phyloP scores from a whole-genome alignment of 2,888 invertebrate genomes.

The Dicyrtomina minuta region DNA sequence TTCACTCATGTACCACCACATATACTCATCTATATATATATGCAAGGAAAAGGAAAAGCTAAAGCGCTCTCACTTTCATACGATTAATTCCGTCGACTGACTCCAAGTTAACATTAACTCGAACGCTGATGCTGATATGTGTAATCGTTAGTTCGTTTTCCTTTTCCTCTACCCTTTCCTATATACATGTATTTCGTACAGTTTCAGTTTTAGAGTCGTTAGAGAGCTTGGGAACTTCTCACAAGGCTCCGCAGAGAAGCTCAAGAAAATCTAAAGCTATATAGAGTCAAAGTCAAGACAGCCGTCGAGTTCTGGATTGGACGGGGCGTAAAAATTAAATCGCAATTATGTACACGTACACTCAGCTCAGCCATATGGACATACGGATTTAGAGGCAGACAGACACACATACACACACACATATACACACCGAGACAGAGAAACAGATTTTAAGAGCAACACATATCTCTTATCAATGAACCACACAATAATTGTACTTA shows the following conservation, averaged over 20 bases:
- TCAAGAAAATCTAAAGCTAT: too few species aligned
- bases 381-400: constrained; percentile 1
- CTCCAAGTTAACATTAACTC: too few species aligned
- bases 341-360: constrained; percentile 5
- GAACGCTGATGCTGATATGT: too few species aligned
- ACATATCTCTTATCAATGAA: constrained; percentile 19
- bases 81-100: too few species aligned
- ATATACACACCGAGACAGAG: background rate
- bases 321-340: constrained; percentile 18
- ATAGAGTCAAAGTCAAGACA: constrained; percentile 1
- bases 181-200: background rate
- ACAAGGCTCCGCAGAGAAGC: too few species aligned
- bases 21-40: too few species aligned
- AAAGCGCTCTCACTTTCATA: too few species aligned
- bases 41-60: too few species aligned
- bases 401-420: background rate
- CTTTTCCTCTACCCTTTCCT: background rate
- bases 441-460: constrained; percentile 15
- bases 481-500: constrained; percentile 12
- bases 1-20: too few species aligned
- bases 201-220: background rate
- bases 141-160: background rate
- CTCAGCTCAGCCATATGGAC: background rate
- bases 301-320: constrained; percentile 19
- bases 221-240: background rate